Base-by-base conservation (phyloP, 2,113 vertebrate genomes). In the human region DNA sequence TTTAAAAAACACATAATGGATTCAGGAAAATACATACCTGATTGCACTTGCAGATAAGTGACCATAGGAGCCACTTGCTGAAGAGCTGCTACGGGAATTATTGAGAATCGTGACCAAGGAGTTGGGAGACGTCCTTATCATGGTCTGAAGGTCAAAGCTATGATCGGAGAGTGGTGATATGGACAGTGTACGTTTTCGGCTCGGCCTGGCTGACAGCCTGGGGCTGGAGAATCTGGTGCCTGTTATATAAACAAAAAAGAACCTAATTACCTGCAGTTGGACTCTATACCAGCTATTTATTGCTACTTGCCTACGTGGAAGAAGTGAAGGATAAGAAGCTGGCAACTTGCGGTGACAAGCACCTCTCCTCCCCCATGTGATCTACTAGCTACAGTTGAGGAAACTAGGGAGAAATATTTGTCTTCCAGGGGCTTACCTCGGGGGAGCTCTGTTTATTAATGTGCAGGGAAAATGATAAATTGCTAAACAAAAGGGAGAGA, bases 101-200 rank as follows among this genome's bases (percentile, higher is more conserved):
- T 99, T 99, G 97, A 99, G 99, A 98, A 99, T 99, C 55, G 99
- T 99, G 98, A 99, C 99, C 97, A 99, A 98, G 64, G 99, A 99
- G 98, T 99, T 99, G 97, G 99, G 99, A 57, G 99, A 99, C 64
- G 99, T 99, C 96, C 99, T 99, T 97, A 99, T 99, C 99, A 99
- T 99, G 97, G 99, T 99, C 99, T 99, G 99, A 98, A 99, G 99
- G 99, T 99, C 99, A 94, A 99, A 99, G 98, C 99, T 99, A 98
- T 99, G 99, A 97, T 99, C 99, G 0, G 99, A 99, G 64, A 99
- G 99, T 2, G 99, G 99, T 4, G 99, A 99, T 98, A 99, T 99
- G 98, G 99, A 99, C 98, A 99, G 98, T 0, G 99, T 99, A 1
- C 99, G 99, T 98, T 99, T 99, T 97, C 99, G 99, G 98, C 99